These are phyloP conservation scores for Platycheirus rosarum DNA, from an alignment of 2,888 invertebrate genomes.

Conservation along the genomic window DNA sequence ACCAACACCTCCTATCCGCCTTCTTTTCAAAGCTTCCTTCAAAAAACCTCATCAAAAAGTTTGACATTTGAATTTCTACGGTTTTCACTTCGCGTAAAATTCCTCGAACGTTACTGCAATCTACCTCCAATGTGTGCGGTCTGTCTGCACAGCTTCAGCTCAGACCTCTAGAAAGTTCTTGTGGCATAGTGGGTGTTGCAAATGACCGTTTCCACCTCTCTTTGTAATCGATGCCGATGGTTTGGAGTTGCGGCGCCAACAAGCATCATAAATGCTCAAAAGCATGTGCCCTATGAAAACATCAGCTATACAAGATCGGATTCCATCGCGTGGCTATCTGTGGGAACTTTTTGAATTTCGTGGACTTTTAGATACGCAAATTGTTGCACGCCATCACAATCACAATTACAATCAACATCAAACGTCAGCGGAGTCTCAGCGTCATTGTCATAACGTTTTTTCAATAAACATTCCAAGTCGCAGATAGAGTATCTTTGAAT, in stretches of 20 bases:
- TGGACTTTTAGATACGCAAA: slow-evolving; percentile 61
- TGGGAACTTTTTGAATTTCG: slow-evolving; percentile 50
- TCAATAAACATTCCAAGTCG: slow-evolving; percentile 61
- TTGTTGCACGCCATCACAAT: slow-evolving; percentile 67
- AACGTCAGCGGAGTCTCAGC: slow-evolving; percentile 35
- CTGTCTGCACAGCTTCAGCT: slow-evolving; percentile 10
- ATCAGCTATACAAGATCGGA: neutral
- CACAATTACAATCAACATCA: slow-evolving; percentile 47
- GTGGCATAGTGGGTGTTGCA: slow-evolving; percentile 64
- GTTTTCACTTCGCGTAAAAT: slow-evolving; percentile 44
- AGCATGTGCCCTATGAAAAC: slow-evolving; percentile 17
- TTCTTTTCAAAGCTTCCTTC: slow-evolving; percentile 3
- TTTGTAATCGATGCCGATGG: slow-evolving; percentile 47
- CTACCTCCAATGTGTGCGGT: slow-evolving; percentile 64
- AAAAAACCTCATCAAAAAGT: slow-evolving; percentile 32
- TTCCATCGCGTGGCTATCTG: slow-evolving; percentile 31
- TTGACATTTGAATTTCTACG: slow-evolving; percentile 68
- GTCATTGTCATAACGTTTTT: slow-evolving; percentile 70
- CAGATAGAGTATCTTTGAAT: slow-evolving; percentile 30
- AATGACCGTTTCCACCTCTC: slow-evolving; percentile 65
- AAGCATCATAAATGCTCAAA: neutral
- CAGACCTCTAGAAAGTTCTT: slow-evolving; percentile 37
- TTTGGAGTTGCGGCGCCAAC: neutral
- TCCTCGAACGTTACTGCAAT: slow-evolving; percentile 14
- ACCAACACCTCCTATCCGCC: neutral